Percentiles rank a stretch among this genome's conserved stretches.
Evolutionary conservation across 2,797 vertebrate genomes (phyloP).

Genomic region (Oreortyx pictus): DNA sequence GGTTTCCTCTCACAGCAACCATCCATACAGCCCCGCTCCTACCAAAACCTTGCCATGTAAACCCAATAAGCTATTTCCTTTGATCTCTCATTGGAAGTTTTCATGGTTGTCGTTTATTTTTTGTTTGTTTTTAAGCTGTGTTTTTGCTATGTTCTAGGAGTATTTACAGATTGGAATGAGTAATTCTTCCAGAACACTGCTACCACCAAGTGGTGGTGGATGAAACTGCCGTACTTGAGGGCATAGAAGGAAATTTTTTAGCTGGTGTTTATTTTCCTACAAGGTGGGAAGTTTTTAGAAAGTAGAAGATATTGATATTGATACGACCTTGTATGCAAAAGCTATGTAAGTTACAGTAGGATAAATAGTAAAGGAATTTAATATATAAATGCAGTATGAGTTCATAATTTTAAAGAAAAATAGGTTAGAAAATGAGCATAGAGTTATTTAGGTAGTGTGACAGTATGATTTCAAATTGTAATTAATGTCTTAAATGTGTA

Average conservation of each 20-base stretch:
- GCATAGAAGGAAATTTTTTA: not conserved
- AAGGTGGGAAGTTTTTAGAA: not conserved
- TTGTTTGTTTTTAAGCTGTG: not conserved
- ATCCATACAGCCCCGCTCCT: not conserved
- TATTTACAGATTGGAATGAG: not conserved
- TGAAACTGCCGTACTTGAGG: not conserved
- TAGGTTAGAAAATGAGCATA: not conserved
- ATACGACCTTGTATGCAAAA: not conserved
- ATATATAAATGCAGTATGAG: not conserved
- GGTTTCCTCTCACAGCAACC: not conserved
- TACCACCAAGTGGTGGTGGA: not conserved
- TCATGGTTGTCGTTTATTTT: not conserved
- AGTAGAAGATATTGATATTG: not conserved
- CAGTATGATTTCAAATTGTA: not conserved
- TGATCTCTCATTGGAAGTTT: not conserved
- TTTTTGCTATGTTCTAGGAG: not conserved
- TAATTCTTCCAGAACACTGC: not conserved
- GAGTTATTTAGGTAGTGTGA: not conserved
- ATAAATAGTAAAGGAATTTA: not conserved
- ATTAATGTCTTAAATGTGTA: not conserved
- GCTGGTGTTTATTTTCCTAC: not conserved
- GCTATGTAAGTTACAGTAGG: not conserved
- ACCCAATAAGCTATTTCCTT: not conserved
- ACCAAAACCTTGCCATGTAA: not conserved
- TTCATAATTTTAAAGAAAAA: not conserved